Evolutionary conservation across 2,888 invertebrate genomes (phyloP).

Genomic region (Parnassius apollo): DNA sequence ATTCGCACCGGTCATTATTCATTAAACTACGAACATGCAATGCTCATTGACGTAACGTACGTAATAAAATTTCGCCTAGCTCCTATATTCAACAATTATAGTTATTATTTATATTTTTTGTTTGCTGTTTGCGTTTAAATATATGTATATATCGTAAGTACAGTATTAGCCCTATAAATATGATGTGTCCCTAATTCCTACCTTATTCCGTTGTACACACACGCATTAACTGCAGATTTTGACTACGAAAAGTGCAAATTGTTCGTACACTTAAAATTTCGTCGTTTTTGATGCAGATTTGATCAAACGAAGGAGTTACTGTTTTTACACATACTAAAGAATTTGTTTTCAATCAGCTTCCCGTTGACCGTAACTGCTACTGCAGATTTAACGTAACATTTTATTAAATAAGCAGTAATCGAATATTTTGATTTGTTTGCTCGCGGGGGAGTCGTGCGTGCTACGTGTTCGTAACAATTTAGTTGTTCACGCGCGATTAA

Average conservation of each 20-base stretch:
- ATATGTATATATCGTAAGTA: too few species aligned
- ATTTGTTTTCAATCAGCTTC: neutral
- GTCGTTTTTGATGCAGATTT: too few species aligned
- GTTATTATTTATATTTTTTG: slow-evolving; percentile 1
- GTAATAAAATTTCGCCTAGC: slow-evolving; percentile 7
- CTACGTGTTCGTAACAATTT: slow-evolving; percentile 13
- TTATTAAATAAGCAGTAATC: slow-evolving; percentile 8
- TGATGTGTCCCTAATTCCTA: too few species aligned
- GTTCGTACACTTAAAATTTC: too few species aligned
- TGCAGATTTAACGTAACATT: slow-evolving; percentile 5
- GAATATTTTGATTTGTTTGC: slow-evolving; percentile 11
- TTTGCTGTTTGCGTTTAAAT: too few species aligned
- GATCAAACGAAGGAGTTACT: too few species aligned
- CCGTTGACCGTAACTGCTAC: neutral
- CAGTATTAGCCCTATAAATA: too few species aligned
- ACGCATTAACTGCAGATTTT: too few species aligned
- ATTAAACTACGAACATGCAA: slow-evolving; percentile 23
- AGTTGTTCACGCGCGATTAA: slow-evolving; percentile 23
- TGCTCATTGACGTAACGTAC: slow-evolving; percentile 23
- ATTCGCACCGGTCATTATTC: slow-evolving; percentile 22
- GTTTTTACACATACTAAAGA: neutral
- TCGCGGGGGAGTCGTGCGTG: slow-evolving; percentile 12
- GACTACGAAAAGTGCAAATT: too few species aligned
- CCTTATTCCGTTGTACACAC: too few species aligned
- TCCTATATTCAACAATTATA: slow-evolving; percentile 4